phyloP scores from a whole-genome alignment of 30 jellyfish, hydroid and myxozoan genomes.

The Mastigias papua region DNA sequence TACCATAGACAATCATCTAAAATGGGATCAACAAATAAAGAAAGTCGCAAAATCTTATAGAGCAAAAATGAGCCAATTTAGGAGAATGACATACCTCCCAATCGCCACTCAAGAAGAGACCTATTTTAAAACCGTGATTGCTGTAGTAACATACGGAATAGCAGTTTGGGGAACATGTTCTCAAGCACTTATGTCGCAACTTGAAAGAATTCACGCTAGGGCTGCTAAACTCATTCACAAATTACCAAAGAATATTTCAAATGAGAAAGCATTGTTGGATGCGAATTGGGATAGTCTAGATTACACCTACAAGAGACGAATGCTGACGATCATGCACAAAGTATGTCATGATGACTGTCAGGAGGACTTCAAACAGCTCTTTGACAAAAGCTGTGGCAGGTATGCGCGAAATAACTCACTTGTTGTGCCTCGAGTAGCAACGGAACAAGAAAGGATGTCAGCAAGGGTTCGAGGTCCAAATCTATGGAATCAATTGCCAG shows the following conservation, averaged over 20 bases:
- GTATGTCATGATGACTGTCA: constrained; percentile 5
- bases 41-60: constrained; percentile 1
- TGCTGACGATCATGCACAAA: not conserved
- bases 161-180: constrained; percentile 32
- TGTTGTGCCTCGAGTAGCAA: constrained; percentile 50
- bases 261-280: constrained; percentile 44
- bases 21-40: constrained; percentile 29
- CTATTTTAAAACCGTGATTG: constrained; percentile 14
- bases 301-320: constrained; percentile 11
- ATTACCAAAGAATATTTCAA: constrained; percentile 5
- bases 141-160: constrained; percentile 2
- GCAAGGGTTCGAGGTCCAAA: constrained; percentile 1
- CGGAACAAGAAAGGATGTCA: constrained; percentile 36
- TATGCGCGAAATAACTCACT: constrained; percentile 43
- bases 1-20: constrained; percentile 45
- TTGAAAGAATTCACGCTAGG: constrained; percentile 24
- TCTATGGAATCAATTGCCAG: constrained; percentile 43
- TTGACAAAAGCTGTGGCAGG: constrained; percentile 34
- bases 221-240: constrained; percentile 13
- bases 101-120: constrained; percentile 16
- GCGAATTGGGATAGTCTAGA: constrained; percentile 59
- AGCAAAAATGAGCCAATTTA: constrained; percentile 20
- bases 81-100: too few relatives aligned
- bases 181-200: constrained; percentile 17
- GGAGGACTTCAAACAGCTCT: constrained; percentile 31